Evolutionary conservation across 2,888 invertebrate genomes (phyloP), one percentile per base, ranked within the genome.

Genomic region (Gandaritis pyraliata): DNA sequence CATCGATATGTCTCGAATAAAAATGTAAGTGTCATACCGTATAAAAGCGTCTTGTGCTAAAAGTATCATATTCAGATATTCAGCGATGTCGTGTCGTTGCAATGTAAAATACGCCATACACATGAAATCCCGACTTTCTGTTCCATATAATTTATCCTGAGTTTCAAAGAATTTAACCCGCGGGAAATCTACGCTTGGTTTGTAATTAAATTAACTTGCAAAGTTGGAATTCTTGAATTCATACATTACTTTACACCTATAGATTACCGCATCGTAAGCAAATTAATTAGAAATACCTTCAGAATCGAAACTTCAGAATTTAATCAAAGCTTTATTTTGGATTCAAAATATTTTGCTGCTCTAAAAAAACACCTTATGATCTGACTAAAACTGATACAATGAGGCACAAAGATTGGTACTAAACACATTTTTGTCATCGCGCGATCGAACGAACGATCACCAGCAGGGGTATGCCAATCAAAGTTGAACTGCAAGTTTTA

Each of bases 131-230:
- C 33, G 51, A 54, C 58, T 60, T 54, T 41, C 43, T 55, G 51
- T 51, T 51, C 38, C 43, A 18, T 41, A 52, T 43, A 49, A 68
- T 66, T 64, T 56, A 60, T 60, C 36, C 55, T 45, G 43, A 62
- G 61, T 58, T 58, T 48, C 58, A 58, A 70, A 72, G 69, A 70
- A 69, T 66, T 56, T 65, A 58, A 61, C 74, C 54, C 70, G 47
- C 30, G 72, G 70, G 72, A 73, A 76, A 77, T 77, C 72, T 68
- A 52, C 61, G 54, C 56, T 59, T 55, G 51, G 62, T 68, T 55
- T 52, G 67, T 70, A 74, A 70, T 75, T 71, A 74, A 75, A 75
- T 77, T 72, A 72, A 72, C 64, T 70, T 63, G 18, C 58, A 57
- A 69, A 68, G 66, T 66, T 58, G 60, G 38, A 63, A 60, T 58